Evolutionary conservation across 37 sponge, comb jelly and placozoan species (phyloP).

Genomic region (Ianthella basta): DNA sequence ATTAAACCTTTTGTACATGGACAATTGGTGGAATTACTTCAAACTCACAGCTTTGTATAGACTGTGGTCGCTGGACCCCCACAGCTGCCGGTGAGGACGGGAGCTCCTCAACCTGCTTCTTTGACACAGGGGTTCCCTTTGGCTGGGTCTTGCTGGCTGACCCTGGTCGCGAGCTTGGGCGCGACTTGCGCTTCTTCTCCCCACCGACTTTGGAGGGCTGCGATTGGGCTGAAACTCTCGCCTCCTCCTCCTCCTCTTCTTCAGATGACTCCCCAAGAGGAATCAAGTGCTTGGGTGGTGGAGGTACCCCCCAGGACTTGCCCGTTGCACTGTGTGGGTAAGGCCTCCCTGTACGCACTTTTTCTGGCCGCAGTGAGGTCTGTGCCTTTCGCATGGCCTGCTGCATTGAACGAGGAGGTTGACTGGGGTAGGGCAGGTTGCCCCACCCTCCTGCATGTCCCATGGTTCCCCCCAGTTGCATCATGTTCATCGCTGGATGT

Average conservation of each 20-base stretch:
- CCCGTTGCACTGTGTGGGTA: background rate
- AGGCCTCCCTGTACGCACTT: background rate
- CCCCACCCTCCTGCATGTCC: background rate
- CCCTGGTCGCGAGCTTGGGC: background rate
- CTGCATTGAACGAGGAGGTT: background rate
- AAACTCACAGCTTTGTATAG: no score
- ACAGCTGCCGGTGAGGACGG: background rate
- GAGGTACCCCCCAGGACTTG: background rate
- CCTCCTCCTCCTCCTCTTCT: background rate
- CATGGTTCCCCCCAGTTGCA: background rate
- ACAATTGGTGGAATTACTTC: no score
- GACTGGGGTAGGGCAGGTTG: background rate
- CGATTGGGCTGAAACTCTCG: background rate
- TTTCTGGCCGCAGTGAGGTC: background rate
- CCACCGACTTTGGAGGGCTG: background rate
- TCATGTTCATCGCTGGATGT: background rate
- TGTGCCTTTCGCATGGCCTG: background rate
- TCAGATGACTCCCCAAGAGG: background rate
- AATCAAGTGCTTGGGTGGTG: background rate
- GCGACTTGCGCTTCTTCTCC: background rate
- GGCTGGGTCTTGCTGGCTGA: background rate
- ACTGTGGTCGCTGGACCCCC: no score
- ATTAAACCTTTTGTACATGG: no score
- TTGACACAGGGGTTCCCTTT: background rate
- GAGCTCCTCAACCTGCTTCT: background rate